Conservation (phyloP, 2,888 invertebrate species). For the Tanytarsus gracilentus region DNA sequence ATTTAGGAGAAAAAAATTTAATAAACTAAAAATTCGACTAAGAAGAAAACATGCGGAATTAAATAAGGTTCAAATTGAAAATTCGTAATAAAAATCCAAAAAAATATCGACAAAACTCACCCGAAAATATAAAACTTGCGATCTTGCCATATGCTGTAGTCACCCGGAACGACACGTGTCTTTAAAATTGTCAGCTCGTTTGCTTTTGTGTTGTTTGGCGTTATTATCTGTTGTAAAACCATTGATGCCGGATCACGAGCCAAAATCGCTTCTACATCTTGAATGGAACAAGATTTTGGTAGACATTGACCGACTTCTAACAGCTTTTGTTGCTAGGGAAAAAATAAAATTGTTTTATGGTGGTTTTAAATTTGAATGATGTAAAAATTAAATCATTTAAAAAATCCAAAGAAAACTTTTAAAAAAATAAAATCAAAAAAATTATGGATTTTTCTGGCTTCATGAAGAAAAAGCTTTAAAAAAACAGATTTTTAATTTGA, state of each 20-base stretch:
- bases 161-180: conserved; percentile 61
- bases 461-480: too few species aligned
- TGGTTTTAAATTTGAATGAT: not conserved
- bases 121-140: conserved; percentile 57
- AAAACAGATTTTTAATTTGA: too few species aligned
- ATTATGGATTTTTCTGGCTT: too few species aligned
- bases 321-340: conserved; percentile 43
- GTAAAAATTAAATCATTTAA: too few species aligned
- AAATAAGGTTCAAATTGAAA: too few species aligned
- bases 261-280: conserved; percentile 46
- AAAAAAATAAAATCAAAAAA: too few species aligned
- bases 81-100: not conserved
- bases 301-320: conserved; percentile 67
- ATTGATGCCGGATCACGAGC: conserved; percentile 31
- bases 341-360: not conserved
- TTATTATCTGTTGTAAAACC: not conserved
- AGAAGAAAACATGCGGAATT: too few species aligned
- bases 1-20: too few species aligned
- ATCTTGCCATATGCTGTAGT: conserved; percentile 54
- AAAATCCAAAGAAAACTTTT: too few species aligned
- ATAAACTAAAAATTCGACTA: too few species aligned
- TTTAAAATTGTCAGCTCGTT: conserved; percentile 47
- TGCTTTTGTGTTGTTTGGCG: conserved; percentile 32
- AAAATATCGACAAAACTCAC: conserved; percentile 43
- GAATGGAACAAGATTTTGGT: conserved; percentile 55